phyloP scores from a whole-genome alignment of 2,113 vertebrate genomes.

The Mandrillus leucophaeus region DNA sequence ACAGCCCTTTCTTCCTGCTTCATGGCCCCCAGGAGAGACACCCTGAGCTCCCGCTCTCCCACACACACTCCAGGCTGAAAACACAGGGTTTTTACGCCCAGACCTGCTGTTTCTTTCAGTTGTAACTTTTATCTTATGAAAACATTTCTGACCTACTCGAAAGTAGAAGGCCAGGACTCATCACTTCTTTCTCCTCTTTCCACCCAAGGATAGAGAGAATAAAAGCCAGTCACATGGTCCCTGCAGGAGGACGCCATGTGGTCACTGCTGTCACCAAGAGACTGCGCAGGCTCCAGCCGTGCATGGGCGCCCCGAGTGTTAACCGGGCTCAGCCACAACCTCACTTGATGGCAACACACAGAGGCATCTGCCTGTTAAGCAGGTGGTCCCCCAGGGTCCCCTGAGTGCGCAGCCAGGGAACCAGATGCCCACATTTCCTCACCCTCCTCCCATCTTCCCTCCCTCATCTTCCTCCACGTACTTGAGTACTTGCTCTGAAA shows the following conservation, averaged over 20 bases:
- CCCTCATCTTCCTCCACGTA: not conserved
- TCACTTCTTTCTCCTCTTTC: not conserved
- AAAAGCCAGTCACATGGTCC: not conserved
- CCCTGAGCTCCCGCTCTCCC: not conserved
- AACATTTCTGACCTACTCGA: not conserved
- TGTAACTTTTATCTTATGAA: not conserved
- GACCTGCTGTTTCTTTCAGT: not conserved
- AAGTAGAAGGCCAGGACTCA: not conserved
- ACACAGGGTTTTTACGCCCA: not conserved
- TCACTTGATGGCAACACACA: not conserved
- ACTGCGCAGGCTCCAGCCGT: not conserved
- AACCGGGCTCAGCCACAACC: too few relatives aligned
- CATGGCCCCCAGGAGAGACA: not conserved
- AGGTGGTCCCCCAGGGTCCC: not conserved
- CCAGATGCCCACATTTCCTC: not conserved
- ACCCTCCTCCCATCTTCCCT: not conserved
- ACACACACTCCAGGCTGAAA: not conserved
- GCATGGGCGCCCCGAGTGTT: not conserved
- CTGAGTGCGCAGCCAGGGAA: not conserved
- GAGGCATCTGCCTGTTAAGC: not conserved
- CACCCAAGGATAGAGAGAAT: not conserved
- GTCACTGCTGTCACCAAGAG: not conserved
- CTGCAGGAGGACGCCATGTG: not conserved
- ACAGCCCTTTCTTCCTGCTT: not conserved
- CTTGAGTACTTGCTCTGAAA: not conserved